Percentiles rank a stretch among this genome's conserved stretches.
phyloP scores from a whole-genome alignment of 37 sponge, comb jelly and placozoan species.

The Mnemiopsis leidyi region DNA sequence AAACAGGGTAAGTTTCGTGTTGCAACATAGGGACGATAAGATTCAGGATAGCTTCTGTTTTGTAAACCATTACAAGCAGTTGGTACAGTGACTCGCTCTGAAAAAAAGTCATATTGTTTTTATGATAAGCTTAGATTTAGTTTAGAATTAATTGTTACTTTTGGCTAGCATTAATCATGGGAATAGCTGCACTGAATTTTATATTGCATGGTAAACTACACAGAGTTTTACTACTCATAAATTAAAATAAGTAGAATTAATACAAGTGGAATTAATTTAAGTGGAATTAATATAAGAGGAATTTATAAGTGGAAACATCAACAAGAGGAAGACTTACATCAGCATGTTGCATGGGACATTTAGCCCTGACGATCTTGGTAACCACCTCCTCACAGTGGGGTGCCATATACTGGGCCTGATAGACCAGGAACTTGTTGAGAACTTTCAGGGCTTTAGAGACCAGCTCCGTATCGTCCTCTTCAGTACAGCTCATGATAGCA shows the following conservation, averaged over 20 bases:
- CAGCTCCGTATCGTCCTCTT: constrained; percentile 48
- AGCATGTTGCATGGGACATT: neutral
- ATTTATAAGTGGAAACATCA: no score
- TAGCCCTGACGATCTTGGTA: constrained; percentile 48
- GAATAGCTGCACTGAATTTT: no score
- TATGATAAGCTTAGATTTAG: no score
- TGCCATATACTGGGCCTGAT: constrained; percentile 5
- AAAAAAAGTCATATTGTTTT: no score
- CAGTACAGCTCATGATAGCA: constrained; percentile 42
- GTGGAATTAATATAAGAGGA: no score
- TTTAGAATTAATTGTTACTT: no score
- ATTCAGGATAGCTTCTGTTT: constrained; percentile 25
- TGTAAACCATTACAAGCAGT: neutral
- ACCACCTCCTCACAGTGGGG: constrained; percentile 55
- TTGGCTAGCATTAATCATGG: no score
- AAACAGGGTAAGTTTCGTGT: constrained; percentile 26
- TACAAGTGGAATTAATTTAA: no score
- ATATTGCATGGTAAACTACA: no score
- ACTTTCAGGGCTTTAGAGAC: constrained; percentile 41
- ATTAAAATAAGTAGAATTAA: no score
- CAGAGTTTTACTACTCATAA: no score
- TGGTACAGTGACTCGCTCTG: constrained; percentile 31
- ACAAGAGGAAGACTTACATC: constrained; percentile 56
- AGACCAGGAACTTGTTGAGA: constrained; percentile 65
- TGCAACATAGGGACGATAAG: constrained; percentile 38